These are phyloP conservation scores for Sminthopsis crassicaudata DNA, from an alignment of 2,113 vertebrate species.

Conservation along the genomic window DNA sequence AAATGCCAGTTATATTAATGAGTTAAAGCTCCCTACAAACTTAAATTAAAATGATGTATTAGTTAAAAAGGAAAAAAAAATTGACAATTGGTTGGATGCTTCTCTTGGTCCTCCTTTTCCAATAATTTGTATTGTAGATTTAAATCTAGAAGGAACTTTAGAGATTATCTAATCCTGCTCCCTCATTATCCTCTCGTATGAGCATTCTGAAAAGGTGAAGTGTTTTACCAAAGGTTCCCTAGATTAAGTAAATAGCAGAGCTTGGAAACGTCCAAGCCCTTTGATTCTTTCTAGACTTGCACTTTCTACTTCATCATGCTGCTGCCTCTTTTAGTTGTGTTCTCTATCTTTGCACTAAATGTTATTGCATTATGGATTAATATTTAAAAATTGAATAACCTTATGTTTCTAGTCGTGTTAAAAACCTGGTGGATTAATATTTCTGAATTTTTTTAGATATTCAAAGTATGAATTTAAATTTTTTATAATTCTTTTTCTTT, in stretches of 20 bases:
- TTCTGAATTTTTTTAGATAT: not conserved
- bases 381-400: not conserved
- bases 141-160: not conserved
- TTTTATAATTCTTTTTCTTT: not conserved
- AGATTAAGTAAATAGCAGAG: not conserved
- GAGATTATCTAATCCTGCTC: not conserved
- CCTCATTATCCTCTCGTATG: not conserved
- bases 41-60: not conserved
- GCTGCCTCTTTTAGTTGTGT: not conserved
- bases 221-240: not conserved
- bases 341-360: not conserved
- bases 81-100: not conserved
- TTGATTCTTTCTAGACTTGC: not conserved
- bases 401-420: not conserved
- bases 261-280: not conserved
- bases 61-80: not conserved
- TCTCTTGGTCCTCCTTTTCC: not conserved
- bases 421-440: not conserved
- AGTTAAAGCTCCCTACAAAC: not conserved
- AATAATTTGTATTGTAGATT: not conserved
- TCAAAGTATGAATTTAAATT: not conserved
- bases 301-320: not conserved
- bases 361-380: not conserved
- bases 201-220: not conserved
- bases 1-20: not conserved